These are phyloP conservation scores for Sinhomidia bicolor DNA, from an alignment of 2,888 invertebrate genomes.

Conservation along the genomic window DNA sequence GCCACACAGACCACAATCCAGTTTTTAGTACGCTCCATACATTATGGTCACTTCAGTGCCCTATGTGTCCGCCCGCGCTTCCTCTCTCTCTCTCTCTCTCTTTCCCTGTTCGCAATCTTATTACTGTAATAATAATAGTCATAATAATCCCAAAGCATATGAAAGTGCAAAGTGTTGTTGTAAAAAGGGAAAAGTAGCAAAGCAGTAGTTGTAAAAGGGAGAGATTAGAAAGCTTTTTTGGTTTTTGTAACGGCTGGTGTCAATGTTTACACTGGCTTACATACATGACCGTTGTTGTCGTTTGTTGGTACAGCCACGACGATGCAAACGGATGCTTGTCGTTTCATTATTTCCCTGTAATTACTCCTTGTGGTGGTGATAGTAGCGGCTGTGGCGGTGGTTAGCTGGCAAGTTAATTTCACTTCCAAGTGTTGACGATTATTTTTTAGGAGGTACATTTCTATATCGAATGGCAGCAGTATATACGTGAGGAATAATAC, in stretches of 20 bases:
- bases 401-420: conserved; percentile 24
- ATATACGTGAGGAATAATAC: conserved; percentile 8
- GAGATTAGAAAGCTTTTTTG: conserved; percentile 46
- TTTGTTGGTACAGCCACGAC: background rate
- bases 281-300: conserved; percentile 7
- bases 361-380: conserved; percentile 44
- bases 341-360: conserved; percentile 43
- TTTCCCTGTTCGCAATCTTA: background rate
- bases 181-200: conserved; percentile 40
- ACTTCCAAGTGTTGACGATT: conserved; percentile 34
- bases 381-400: background rate
- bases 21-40: background rate
- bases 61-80: background rate
- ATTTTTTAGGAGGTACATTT: conserved; percentile 6
- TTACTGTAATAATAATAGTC: conserved; percentile 29
- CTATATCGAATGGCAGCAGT: background rate
- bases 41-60: conserved; percentile 12
- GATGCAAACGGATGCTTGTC: conserved; percentile 21
- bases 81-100: background rate
- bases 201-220: conserved; percentile 21
- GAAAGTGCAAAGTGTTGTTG: conserved; percentile 51
- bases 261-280: conserved; percentile 27
- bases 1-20: conserved; percentile 22
- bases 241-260: conserved; percentile 55
- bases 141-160: conserved; percentile 50